Evolutionary conservation across 1,140 invertebrate genomes (phyloP).

Genomic region (Probaryconus sp.): DNA sequence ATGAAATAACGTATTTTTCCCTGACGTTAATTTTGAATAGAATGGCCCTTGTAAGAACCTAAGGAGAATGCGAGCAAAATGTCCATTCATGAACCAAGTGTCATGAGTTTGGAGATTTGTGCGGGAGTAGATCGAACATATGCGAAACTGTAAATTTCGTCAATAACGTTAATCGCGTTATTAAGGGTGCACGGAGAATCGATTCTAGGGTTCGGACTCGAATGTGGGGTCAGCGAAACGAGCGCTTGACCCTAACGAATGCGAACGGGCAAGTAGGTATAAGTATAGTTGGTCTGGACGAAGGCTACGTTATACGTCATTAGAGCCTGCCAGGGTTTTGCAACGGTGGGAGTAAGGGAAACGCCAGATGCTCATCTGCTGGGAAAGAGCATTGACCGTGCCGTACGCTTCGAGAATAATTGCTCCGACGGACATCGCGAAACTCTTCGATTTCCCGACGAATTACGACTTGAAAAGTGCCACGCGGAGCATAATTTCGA

Average conservation of each 20-base stretch:
- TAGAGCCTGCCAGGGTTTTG: constrained; percentile 52
- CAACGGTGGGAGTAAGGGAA: constrained; percentile 58
- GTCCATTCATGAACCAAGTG: constrained; percentile 3
- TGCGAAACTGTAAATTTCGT: constrained; percentile 62
- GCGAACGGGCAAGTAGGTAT: constrained; percentile 57
- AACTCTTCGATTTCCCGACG: constrained; percentile 51
- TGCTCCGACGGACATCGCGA: constrained; percentile 55
- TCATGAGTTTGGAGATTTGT: constrained; percentile 31
- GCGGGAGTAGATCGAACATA: constrained; percentile 45
- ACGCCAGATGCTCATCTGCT: constrained; percentile 63
- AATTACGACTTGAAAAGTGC: constrained; percentile 48
- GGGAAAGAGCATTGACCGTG: constrained; percentile 59
- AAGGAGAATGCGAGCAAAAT: too few relatives aligned
- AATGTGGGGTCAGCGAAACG: constrained; percentile 59
- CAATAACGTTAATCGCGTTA: constrained; percentile 64
- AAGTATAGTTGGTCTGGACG: constrained; percentile 57
- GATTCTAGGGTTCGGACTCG: constrained; percentile 55
- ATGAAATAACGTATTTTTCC: too few relatives aligned
- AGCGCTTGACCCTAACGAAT: constrained; percentile 63
- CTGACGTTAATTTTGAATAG: too few relatives aligned
- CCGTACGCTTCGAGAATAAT: constrained; percentile 57
- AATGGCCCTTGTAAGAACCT: too few relatives aligned
- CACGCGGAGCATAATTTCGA: constrained; percentile 34
- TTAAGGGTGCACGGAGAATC: constrained; percentile 62
- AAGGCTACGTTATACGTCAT: constrained; percentile 60